Percentiles rank a stretch among this genome's conserved stretches.
Conservation (phyloP, 2,888 invertebrate genomes). For the Pediacus dermestoides region DNA sequence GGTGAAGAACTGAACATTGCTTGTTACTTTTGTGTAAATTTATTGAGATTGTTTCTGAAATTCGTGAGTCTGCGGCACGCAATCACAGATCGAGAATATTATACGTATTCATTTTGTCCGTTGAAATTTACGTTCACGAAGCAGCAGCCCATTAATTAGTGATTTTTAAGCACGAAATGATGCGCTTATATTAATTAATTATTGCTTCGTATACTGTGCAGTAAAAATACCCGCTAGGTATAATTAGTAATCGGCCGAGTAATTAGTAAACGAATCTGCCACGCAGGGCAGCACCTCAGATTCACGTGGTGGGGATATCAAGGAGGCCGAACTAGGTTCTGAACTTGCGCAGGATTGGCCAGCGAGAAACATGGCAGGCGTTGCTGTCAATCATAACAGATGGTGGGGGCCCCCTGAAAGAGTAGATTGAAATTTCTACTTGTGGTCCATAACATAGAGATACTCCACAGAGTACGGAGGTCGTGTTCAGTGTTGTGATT, state of each 20-base stretch:
- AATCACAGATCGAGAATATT: no score
- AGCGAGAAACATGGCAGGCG: slow-evolving; percentile 47
- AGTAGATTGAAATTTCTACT: slow-evolving; percentile 35
- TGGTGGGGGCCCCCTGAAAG: slow-evolving; percentile 39
- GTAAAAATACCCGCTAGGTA: slow-evolving; percentile 51
- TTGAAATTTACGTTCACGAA: slow-evolving; percentile 9
- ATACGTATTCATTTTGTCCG: no score
- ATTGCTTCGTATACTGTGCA: slow-evolving; percentile 45
- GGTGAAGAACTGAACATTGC: no score
- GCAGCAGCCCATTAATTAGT: slow-evolving; percentile 41
- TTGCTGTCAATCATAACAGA: slow-evolving; percentile 44
- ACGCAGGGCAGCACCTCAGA: slow-evolving; percentile 23
- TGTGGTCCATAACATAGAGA: slow-evolving; percentile 43
- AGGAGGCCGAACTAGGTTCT: slow-evolving; percentile 25
- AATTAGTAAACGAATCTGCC: slow-evolving; percentile 39
- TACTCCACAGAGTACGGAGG: slow-evolving; percentile 41
- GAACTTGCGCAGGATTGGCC: slow-evolving; percentile 40
- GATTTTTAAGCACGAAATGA: slow-evolving; percentile 49
- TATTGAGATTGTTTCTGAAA: no score
- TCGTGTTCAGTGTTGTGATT: slow-evolving; percentile 34
- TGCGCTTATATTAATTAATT: slow-evolving; percentile 51
- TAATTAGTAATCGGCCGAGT: slow-evolving; percentile 50
- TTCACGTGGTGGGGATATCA: slow-evolving; percentile 17
- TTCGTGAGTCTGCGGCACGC: no score
- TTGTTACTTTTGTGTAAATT: no score